phyloP scores from a whole-genome alignment of 2,113 vertebrate genomes.

The Ophthalmolycus amberensis region DNA sequence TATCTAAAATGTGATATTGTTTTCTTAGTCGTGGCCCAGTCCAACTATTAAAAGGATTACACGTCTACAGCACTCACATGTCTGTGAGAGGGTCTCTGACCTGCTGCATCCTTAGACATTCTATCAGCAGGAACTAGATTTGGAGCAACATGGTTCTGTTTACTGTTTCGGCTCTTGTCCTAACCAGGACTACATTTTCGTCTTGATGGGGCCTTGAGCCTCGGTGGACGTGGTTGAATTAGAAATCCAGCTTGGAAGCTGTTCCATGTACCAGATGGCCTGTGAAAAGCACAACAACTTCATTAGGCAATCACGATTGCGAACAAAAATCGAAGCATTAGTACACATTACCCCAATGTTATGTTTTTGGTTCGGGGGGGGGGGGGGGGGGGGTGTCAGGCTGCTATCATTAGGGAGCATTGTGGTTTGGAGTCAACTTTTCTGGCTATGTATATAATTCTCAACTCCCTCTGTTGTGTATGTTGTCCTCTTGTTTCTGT shows the following conservation, averaged over 20 bases:
- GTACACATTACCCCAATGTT: background rate
- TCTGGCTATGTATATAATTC: background rate
- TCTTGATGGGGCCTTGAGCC: background rate
- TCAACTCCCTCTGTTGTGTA: background rate
- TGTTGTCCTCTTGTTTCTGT: background rate
- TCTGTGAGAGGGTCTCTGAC: background rate
- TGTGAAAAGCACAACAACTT: background rate
- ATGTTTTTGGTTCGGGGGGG: background rate
- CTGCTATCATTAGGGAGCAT: background rate
- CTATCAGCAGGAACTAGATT: background rate
- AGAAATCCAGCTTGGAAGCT: background rate
- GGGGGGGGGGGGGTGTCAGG: background rate
- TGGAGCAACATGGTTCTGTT: background rate
- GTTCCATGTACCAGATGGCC: background rate
- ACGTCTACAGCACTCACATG: background rate
- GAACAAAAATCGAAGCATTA: background rate
- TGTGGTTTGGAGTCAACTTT: slow-evolving; percentile 21
- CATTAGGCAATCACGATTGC: background rate
- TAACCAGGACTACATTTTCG: background rate
- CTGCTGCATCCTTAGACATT: background rate
- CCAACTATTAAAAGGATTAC: background rate
- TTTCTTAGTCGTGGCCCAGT: background rate
- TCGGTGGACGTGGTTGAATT: background rate
- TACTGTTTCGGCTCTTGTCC: background rate
- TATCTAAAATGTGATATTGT: background rate